Base-by-base conservation (phyloP, 1,140 invertebrate species). In the Ooceraea biroi region DNA sequence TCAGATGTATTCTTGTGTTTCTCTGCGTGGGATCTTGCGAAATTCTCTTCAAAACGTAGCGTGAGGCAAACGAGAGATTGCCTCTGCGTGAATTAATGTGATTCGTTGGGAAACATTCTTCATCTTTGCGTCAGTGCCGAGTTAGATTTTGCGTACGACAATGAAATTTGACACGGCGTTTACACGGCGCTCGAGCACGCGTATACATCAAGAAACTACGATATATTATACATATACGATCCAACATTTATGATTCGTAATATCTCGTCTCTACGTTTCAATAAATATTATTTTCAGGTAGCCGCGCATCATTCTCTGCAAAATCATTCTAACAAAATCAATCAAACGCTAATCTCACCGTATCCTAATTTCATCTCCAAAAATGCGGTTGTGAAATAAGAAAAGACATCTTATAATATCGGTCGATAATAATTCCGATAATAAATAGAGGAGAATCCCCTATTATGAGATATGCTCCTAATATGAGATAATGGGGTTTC, bases 121-220 rank as follows among this genome's bases (percentile, higher is more conserved):
- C 63, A 48, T 52, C 41, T n/a, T 30, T 22, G 22, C 46, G 60
- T 55, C 52, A 58, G 50, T 7, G 57, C 25, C 66, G 17, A 27
- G 46, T 46, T 25, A 58, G 41, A 58, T 48, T 78, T 50, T 66
- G 57, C 73, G 30, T 4, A 44, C 41, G 17, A n/a, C 48, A 27
- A 11, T 14, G 58, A 77, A 73, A 83, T 74, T 83, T 72, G 57
- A 74, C 25, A 12, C 72, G 17, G 4, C 22, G 30, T 58, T 76
- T 74, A 83, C n/a, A n/a, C n/a, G n/a, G n/a, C n/a, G n/a, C n/a
- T 74, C 69, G n/a, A 52, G 58, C 82, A 63, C 72, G 82, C 2
- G 36, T 7, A n/a, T 73, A 74, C 57, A 83, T 83, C 69, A 48
- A 22, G 36, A 80, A 25, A 19, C 57, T 19, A 36, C 48, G 58